A percentile compares a stretch with the other conserved stretches of the same genome.
Evolutionary conservation across 1,140 invertebrate genomes (phyloP).

Genomic region (Orius laevigatus): DNA sequence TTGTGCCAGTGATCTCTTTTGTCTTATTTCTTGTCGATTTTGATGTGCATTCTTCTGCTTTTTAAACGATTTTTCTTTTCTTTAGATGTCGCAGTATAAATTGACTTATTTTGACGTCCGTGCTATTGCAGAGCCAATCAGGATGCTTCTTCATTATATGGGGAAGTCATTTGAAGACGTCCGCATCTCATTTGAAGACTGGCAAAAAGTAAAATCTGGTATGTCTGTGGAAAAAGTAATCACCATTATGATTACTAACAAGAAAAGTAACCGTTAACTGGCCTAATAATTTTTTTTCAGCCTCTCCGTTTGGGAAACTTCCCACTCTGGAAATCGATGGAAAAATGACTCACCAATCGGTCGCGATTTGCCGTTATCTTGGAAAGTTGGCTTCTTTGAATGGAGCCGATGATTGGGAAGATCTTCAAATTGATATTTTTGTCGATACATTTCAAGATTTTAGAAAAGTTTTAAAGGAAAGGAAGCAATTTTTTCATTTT

Average conservation of each 20-base stretch:
- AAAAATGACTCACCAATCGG: conserved; percentile 30
- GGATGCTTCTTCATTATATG: conserved; percentile 46
- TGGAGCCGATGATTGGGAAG: conserved; percentile 38
- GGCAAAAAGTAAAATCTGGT: conserved; percentile 32
- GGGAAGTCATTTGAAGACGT: conserved; percentile 45
- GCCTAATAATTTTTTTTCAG: conserved; percentile 21
- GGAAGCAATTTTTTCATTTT: too few species aligned
- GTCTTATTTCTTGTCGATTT: too few species aligned
- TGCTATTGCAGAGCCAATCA: conserved; percentile 47
- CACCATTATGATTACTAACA: too few species aligned
- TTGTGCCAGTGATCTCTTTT: too few species aligned
- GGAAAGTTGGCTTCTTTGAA: conserved; percentile 32
- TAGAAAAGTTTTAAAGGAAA: conserved; percentile 22
- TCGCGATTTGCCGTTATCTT: conserved; percentile 36
- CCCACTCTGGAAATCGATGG: conserved; percentile 38
- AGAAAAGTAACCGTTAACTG: too few species aligned
- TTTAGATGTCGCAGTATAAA: conserved; percentile 28
- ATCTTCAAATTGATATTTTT: conserved; percentile 29
- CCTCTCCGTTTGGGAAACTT: conserved; percentile 33
- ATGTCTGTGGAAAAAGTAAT: too few species aligned
- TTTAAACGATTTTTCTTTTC: not conserved
- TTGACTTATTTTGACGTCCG: conserved; percentile 48
- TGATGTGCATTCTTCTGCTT: too few species aligned
- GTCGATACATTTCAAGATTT: conserved; percentile 25
- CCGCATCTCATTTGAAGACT: conserved; percentile 31